Base-by-base conservation (phyloP, 2,888 invertebrate genomes). In the Tipula lateralis region DNA sequence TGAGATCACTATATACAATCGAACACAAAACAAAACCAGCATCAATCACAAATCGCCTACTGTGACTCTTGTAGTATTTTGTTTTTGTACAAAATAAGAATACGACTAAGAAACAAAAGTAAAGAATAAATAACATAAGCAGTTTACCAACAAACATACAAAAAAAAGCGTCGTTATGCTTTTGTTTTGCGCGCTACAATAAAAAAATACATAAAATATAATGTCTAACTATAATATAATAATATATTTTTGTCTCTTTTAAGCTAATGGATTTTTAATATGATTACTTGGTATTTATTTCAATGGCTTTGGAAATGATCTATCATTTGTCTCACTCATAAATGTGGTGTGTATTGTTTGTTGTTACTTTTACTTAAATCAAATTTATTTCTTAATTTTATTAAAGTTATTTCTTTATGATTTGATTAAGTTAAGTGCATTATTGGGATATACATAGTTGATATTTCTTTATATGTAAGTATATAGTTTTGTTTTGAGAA, bases 231-330 rank as follows among this genome's bases (percentile, higher is more conserved):
- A 16, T 81, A 29, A 29, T n/a, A 12, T 29, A 29, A 24, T 81
- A 81, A 24, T 32, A 83, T 83, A 32, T 83, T 29, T 83, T 83
- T 83, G 83, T 83, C 83, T 83, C 83, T 83, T 83, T 83, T 83
- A 30, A 30, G 32, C 83, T 83, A 83, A 83, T 83, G 32, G 29
- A 16, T 83, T 83, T 83, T 83, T 83, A 83, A 83, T 83, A 30
- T 83, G 83, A 83, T 83, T 83, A 83, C 29, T 81, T 29, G 81
- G 29, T 29, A 29, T 81, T 81, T 29, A 81, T 29, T n/a, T 29
- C 29, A 81, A 81, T 81, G 81, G 81, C 29, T 81, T 81, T 29
- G 29, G 29, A 81, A 81, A 81, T 81, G 81, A 81, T 29, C 13
- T 29, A 29, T n/a, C 29, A 81, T 81, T 81, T 81, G 81, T 81